Evolutionary conservation across 2,888 invertebrate species (phyloP).

Genomic region (Brachypterus glaber): DNA sequence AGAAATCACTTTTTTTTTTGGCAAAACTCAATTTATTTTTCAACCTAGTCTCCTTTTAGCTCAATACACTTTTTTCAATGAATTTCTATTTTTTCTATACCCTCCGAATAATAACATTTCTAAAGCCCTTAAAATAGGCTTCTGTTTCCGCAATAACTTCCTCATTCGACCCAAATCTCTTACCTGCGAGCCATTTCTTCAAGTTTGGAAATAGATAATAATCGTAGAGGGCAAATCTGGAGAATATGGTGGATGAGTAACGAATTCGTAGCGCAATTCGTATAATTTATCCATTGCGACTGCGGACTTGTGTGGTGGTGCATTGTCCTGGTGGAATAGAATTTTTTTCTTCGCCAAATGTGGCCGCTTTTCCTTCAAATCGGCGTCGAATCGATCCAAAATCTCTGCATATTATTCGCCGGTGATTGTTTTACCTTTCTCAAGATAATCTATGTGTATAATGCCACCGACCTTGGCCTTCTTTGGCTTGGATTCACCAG

Average conservation of each 20-base stretch:
- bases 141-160: slow-evolving; percentile 13
- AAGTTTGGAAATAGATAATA: slow-evolving; percentile 12
- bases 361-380: slow-evolving; percentile 15
- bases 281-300: too few relatives aligned
- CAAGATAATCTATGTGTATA: slow-evolving; percentile 15
- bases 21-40: too few relatives aligned
- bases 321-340: slow-evolving; percentile 23
- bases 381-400: slow-evolving; percentile 16
- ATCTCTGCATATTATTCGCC: slow-evolving; percentile 15
- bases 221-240: background rate
- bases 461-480: too few relatives aligned
- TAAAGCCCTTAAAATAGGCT: slow-evolving; percentile 11
- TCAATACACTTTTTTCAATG: too few relatives aligned
- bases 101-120: too few relatives aligned
- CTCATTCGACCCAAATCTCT: slow-evolving; percentile 11
- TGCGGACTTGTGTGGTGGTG: slow-evolving; percentile 10
- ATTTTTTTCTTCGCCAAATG: slow-evolving; percentile 14
- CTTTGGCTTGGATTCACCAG: slow-evolving; percentile 17
- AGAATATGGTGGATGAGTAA: background rate
- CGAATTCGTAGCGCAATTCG: too few relatives aligned
- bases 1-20: too few relatives aligned
- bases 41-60: too few relatives aligned
- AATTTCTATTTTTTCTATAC: too few relatives aligned
- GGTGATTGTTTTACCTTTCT: slow-evolving; percentile 18
- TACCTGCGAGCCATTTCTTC: slow-evolving; percentile 8